Evolutionary conservation across 2,113 vertebrate species (phyloP).

Genomic region (Pyxicephalus adspersus): DNA sequence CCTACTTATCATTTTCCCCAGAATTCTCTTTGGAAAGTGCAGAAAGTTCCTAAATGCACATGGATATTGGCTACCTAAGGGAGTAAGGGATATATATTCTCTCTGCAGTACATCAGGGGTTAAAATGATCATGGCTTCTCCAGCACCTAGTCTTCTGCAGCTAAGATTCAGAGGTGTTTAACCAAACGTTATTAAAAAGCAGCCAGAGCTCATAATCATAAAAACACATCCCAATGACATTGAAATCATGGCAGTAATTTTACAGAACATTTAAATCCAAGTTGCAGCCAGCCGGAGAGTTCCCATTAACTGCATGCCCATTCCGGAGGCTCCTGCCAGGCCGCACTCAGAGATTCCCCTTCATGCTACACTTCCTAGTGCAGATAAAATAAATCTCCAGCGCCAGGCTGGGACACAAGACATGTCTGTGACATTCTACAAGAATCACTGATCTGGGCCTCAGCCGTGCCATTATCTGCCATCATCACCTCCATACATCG

Average conservation of each 20-base stretch:
- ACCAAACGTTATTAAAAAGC: constrained; percentile 69
- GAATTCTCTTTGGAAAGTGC: too few relatives aligned
- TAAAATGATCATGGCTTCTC: neutral
- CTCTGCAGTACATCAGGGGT: neutral
- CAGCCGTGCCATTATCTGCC: constrained; percentile 17
- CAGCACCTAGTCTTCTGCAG: constrained; percentile 39
- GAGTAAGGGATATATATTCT: too few relatives aligned
- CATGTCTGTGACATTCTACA: constrained; percentile 58
- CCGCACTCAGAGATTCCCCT: constrained; percentile 69
- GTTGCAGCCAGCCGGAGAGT: constrained; percentile 65
- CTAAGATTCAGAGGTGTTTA: constrained; percentile 59
- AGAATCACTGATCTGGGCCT: constrained; percentile 9
- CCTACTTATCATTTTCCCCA: too few relatives aligned
- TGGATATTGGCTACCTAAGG: too few relatives aligned
- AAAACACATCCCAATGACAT: constrained; percentile 66
- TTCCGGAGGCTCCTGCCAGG: constrained; percentile 52
- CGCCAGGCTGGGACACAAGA: constrained; percentile 67
- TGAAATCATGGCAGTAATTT: constrained; percentile 74
- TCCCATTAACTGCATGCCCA: constrained; percentile 69
- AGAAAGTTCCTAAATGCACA: too few relatives aligned
- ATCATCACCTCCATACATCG: constrained; percentile 43
- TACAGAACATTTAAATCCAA: constrained; percentile 73
- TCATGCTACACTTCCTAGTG: constrained; percentile 68
- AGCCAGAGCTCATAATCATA: constrained; percentile 68
- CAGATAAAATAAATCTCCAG: constrained; percentile 58